Evolutionary conservation across 1,140 invertebrate genomes (phyloP).

Genomic region (Epicauta chinensis): DNA sequence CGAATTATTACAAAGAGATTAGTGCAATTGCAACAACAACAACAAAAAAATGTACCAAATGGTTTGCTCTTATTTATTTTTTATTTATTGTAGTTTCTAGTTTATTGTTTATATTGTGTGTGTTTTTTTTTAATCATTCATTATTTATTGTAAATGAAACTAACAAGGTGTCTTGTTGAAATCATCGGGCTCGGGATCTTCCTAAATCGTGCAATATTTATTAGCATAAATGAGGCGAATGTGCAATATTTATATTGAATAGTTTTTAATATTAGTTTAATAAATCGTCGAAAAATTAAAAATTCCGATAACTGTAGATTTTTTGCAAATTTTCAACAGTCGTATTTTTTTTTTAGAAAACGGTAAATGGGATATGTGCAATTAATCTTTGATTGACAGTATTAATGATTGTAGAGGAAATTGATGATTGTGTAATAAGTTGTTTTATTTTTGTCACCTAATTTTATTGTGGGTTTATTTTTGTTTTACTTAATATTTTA

Average conservation of each 20-base stretch:
- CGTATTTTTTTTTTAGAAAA: constrained; percentile 1
- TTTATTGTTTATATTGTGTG: background rate
- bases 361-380: constrained; percentile 11
- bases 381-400: constrained; percentile 9
- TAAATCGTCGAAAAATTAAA: too few species aligned
- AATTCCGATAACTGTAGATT: too few species aligned
- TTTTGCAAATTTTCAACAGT: background rate
- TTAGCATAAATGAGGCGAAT: constrained; percentile 17
- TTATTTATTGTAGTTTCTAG: constrained; percentile 7
- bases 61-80: constrained; percentile 14
- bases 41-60: background rate
- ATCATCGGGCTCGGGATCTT: constrained; percentile 4
- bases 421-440: background rate
- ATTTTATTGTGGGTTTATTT: constrained; percentile 5
- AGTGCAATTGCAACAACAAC: background rate
- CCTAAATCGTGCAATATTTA: constrained; percentile 22
- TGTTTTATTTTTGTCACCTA: constrained; percentile 15
- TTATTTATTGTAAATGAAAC: background rate
- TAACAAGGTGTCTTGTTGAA: background rate
- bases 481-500: constrained; percentile 9
- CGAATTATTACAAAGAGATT: constrained; percentile 48
- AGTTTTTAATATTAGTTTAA: too few species aligned
- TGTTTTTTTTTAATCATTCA: background rate
- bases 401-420: background rate
- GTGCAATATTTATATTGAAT: too few species aligned